Conservation (phyloP, 2,888 invertebrate genomes). For the Coelogynopora nodosa region DNA sequence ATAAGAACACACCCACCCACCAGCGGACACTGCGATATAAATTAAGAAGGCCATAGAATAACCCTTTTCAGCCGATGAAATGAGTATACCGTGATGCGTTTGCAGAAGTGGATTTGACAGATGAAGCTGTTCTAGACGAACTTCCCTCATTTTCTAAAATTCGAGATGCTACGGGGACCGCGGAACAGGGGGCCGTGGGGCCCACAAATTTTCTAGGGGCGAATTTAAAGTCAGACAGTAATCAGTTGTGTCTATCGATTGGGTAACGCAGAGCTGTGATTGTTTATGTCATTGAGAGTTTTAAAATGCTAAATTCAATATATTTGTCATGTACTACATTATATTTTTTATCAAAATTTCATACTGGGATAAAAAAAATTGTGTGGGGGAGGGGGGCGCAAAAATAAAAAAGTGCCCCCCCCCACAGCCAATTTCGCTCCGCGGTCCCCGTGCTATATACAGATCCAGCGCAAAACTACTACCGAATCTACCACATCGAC, state of each 20-base stretch:
- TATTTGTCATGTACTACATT: slow-evolving; percentile 8
- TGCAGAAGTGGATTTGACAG: neutral
- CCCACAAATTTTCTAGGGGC: no score
- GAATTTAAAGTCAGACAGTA: no score
- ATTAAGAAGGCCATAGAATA: neutral
- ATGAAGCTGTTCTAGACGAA: neutral
- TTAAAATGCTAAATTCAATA: neutral
- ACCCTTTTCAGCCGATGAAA: neutral
- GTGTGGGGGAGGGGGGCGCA: neutral
- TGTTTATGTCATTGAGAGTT: no score
- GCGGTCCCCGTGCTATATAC: slow-evolving; percentile 2
- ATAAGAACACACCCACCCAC: neutral
- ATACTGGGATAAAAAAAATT: neutral
- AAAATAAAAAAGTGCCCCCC: slow-evolving; percentile 22
- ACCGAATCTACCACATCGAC: no score
- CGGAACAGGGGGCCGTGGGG: no score
- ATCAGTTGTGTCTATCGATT: no score
- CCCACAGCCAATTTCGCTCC: slow-evolving; percentile 26
- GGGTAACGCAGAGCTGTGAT: no score
- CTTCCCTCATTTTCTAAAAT: neutral
- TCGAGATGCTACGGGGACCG: neutral
- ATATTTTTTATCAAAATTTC: slow-evolving; percentile 24
- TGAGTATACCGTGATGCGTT: neutral
- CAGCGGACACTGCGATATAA: neutral
- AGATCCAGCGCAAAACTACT: no score